Conservation (phyloP, 2,888 invertebrate genomes). For the Seladonia tumulorum region DNA sequence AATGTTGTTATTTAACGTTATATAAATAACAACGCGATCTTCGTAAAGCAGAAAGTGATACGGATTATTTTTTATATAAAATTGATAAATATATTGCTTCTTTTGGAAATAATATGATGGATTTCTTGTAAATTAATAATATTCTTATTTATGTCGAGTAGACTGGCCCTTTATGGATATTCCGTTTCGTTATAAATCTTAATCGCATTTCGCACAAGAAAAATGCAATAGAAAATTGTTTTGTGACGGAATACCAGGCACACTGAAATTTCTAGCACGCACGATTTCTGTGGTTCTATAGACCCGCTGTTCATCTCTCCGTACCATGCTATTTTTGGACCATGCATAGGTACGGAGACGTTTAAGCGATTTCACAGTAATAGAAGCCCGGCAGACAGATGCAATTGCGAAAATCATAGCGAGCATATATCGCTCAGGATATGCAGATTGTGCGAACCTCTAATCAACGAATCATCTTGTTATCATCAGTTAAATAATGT, state of each 20-base stretch:
- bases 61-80: not conserved
- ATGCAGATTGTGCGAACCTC: not conserved
- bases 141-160: not conserved
- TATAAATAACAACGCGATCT: not conserved
- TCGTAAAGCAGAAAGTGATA: not conserved
- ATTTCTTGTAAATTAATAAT: not conserved
- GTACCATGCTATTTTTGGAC: slow-evolving; percentile 56
- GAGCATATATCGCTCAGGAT: slow-evolving; percentile 34
- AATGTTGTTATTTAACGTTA: not conserved
- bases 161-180: not conserved
- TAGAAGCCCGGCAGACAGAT: slow-evolving; percentile 56
- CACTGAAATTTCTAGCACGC: slow-evolving; percentile 51
- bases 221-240: not conserved
- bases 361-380: slow-evolving; percentile 61
- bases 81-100: not conserved
- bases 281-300: slow-evolving; percentile 53
- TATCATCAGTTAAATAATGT: not conserved
- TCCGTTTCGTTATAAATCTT: not conserved
- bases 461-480: slow-evolving; percentile 17
- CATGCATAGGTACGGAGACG: slow-evolving; percentile 53
- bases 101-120: not conserved
- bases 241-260: slow-evolving; percentile 13
- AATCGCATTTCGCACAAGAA: not conserved
- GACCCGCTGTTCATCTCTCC: slow-evolving; percentile 55
- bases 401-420: slow-evolving; percentile 56